A percentile compares a stretch with the other conserved stretches of the same genome.
These are phyloP conservation scores for Drosophila paramelanica DNA, from an alignment of 2,888 invertebrate species.

Conservation along the genomic window DNA sequence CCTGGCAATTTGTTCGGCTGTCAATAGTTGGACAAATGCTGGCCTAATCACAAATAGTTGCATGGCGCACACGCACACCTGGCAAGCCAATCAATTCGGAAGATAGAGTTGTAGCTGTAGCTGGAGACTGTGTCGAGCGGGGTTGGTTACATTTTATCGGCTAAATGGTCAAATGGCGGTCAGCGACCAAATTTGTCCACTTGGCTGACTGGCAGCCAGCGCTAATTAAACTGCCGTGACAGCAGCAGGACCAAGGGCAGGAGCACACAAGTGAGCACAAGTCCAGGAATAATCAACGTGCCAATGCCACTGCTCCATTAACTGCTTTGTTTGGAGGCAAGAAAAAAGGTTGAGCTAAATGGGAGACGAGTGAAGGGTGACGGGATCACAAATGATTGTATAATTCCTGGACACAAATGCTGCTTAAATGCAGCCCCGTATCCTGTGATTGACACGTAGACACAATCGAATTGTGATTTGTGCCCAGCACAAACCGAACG, in stretches of 20 bases:
- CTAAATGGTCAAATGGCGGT: conserved; percentile 66
- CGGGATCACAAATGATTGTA: conserved; percentile 69
- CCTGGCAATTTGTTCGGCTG: conserved; percentile 27
- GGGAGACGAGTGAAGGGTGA: background rate
- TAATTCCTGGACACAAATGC: conserved; percentile 55
- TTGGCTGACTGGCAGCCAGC: conserved; percentile 67
- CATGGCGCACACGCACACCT: conserved; percentile 22
- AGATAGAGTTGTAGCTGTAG: background rate
- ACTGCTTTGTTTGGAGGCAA: conserved; percentile 42
- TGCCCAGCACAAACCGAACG: conserved; percentile 29
- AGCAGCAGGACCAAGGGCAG: conserved; percentile 22
- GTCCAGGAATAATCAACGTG: conserved; percentile 63
- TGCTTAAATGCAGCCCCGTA: conserved; percentile 62
- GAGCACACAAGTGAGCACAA: conserved; percentile 57
- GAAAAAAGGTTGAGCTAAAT: background rate
- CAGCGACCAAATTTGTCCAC: conserved; percentile 68
- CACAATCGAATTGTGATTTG: conserved; percentile 81
- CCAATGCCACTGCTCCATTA: conserved; percentile 47
- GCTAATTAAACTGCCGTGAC: conserved; percentile 74
- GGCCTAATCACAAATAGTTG: conserved; percentile 45
- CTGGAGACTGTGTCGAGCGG: background rate
- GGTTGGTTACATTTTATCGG: conserved; percentile 47
- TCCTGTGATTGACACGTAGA: conserved; percentile 78
- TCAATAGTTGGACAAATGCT: conserved; percentile 15
- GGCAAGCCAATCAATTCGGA: conserved; percentile 61